A percentile compares a stretch with the other conserved stretches of the same genome.
phyloP scores from a whole-genome alignment of 2,888 invertebrate genomes.

The Mycogona germanica region DNA sequence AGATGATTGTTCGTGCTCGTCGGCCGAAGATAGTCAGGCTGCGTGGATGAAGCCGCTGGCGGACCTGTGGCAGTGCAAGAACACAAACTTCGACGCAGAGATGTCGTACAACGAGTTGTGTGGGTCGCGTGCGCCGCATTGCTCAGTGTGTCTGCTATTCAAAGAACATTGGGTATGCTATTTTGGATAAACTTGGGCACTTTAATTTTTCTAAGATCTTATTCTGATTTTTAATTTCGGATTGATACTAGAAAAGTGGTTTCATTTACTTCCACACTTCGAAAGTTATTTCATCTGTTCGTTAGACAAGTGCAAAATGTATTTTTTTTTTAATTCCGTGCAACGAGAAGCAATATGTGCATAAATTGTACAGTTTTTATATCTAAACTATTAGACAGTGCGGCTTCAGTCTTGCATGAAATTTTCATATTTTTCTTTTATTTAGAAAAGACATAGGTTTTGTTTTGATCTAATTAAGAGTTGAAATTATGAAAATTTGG shows the following conservation, averaged over 20 bases:
- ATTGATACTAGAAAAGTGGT: not conserved
- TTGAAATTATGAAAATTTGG: too few species aligned
- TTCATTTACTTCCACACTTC: not conserved
- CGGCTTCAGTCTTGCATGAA: too few species aligned
- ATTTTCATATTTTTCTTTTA: too few species aligned
- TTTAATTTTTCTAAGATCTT: not conserved
- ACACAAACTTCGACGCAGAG: slow-evolving; percentile 36
- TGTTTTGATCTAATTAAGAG: too few species aligned
- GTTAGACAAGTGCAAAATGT: too few species aligned
- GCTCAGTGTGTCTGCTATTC: slow-evolving; percentile 46
- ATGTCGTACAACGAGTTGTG: slow-evolving; percentile 40
- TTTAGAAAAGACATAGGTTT: too few species aligned
- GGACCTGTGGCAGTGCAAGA: slow-evolving; percentile 37
- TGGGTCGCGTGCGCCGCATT: slow-evolving; percentile 43
- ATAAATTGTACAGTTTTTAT: too few species aligned
- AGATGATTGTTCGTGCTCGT: not conserved
- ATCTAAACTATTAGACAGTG: too few species aligned
- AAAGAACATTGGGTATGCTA: slow-evolving; percentile 22
- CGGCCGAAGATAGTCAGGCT: slow-evolving; percentile 6
- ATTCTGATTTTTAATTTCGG: not conserved
- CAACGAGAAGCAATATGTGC: not conserved
- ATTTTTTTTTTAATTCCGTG: too few species aligned
- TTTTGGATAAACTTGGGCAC: not conserved
- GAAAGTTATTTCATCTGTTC: too few species aligned
- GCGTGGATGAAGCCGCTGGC: slow-evolving; percentile 31